A percentile compares a stretch with the other conserved stretches of the same genome.
Conservation (phyloP, 2,797 vertebrate species). For the Rhabdomys pumilio region DNA sequence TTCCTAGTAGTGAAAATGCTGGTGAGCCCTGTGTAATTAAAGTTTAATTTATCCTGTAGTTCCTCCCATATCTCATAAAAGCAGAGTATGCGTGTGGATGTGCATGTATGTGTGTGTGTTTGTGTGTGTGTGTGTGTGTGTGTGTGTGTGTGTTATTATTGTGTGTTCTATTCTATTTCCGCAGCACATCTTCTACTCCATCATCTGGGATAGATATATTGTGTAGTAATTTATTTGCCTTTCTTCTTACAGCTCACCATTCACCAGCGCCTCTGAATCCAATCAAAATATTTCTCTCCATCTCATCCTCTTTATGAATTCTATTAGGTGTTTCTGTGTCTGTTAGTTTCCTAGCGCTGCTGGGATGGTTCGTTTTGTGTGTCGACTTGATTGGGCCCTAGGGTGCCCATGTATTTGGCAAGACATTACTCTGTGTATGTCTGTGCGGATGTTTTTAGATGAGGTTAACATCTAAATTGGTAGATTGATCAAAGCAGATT, state of each 20-base stretch:
- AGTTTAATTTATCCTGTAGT: constrained; percentile 30
- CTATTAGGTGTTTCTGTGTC: neutral
- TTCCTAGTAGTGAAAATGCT: constrained; percentile 45
- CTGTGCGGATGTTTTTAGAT: neutral
- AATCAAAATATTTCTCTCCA: constrained; percentile 39
- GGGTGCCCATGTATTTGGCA: neutral
- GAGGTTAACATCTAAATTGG: neutral
- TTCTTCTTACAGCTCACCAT: constrained; percentile 69
- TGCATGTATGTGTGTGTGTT: neutral
- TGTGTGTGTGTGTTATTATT: neutral
- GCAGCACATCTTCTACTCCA: constrained; percentile 20
- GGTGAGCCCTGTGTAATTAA: constrained; percentile 2
- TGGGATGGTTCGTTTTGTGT: neutral
- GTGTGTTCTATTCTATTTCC: constrained; percentile 71
- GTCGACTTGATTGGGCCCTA: neutral
- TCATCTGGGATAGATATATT: neutral
- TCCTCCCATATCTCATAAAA: neutral
- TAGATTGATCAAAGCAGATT: neutral
- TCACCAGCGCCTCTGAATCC: neutral
- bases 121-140: neutral
- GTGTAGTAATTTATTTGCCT: neutral
- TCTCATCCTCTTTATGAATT: neutral
- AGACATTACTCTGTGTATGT: neutral
- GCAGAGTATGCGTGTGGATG: neutral
- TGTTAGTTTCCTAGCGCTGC: neutral